Percentiles rank a stretch among this genome's conserved stretches.
phyloP scores from a whole-genome alignment of 2,113 vertebrate genomes.

The Notothenia rossii region DNA sequence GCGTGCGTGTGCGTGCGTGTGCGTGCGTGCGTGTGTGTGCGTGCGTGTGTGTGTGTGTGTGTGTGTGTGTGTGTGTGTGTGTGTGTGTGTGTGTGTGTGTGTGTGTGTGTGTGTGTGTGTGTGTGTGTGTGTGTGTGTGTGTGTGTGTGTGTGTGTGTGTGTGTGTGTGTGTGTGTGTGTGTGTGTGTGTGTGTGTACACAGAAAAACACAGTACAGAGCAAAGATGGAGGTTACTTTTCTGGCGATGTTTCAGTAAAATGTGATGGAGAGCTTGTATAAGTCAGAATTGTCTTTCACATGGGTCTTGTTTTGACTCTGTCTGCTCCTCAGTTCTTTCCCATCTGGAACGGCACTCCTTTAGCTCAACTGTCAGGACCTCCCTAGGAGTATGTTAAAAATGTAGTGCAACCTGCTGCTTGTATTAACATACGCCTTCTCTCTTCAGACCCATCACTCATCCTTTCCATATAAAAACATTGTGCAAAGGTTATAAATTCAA shows the following conservation, averaged over 20 bases:
- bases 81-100: conserved; percentile 20
- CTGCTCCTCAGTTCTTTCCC: conserved; percentile 16
- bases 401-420: conserved; percentile 17
- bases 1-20: not conserved
- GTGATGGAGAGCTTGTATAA: conserved; percentile 1
- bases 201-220: not conserved
- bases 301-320: conserved; percentile 12
- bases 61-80: not conserved
- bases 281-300: not conserved
- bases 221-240: not conserved
- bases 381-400: conserved; percentile 38
- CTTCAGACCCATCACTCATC: conserved; percentile 6
- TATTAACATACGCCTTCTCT: conserved; percentile 12
- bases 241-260: not conserved
- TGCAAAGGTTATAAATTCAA: conserved; percentile 1
- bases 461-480: conserved; percentile 3
- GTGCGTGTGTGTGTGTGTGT: conserved; percentile 17
- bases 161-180: conserved; percentile 15
- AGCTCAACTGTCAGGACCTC: conserved; percentile 27
- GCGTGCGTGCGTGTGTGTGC: conserved; percentile 14
- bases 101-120: conserved; percentile 14
- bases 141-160: conserved; percentile 16
- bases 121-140: not conserved
- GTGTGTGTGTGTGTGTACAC: not conserved
- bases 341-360: conserved; percentile 25